phyloP scores from a whole-genome alignment of 2,888 invertebrate species.

The Clostera curtula region DNA sequence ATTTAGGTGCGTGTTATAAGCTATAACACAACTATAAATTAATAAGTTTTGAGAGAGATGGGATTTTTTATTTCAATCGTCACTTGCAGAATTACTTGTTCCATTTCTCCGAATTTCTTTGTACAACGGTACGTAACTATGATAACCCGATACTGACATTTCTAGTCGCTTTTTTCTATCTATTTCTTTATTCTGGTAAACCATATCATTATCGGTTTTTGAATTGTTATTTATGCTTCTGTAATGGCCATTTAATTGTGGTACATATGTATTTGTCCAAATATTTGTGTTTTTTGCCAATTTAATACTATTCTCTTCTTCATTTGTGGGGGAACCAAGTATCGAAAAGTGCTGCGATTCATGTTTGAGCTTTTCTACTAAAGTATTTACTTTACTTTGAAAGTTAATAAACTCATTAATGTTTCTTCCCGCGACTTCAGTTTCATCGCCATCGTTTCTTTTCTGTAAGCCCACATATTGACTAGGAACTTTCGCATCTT shows the following conservation, averaged over 20 bases:
- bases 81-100: constrained; percentile 17
- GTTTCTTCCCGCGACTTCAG: constrained; percentile 15
- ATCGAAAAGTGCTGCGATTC: constrained; percentile 25
- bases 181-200: constrained; percentile 33
- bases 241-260: constrained; percentile 62
- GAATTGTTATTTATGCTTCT: constrained; percentile 44
- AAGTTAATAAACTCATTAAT: constrained; percentile 9
- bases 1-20: too few species aligned
- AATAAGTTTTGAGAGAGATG: too few species aligned
- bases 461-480: constrained; percentile 34
- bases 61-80: constrained; percentile 4
- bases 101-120: constrained; percentile 56
- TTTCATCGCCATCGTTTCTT: constrained; percentile 15
- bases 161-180: constrained; percentile 48
- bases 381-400: constrained; percentile 26
- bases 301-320: too few species aligned
- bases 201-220: constrained; percentile 26
- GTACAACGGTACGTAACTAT: constrained; percentile 46
- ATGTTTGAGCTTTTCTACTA: constrained; percentile 43
- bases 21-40: too few species aligned
- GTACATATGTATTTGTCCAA: constrained; percentile 50
- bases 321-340: too few species aligned
- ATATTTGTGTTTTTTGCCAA: constrained; percentile 26
- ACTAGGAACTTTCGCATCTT: constrained; percentile 58
- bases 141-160: constrained; percentile 36